These are phyloP conservation scores for Pseudopleuronectes americanus DNA, from an alignment of 2,797 vertebrate species.

Conservation along the genomic window DNA sequence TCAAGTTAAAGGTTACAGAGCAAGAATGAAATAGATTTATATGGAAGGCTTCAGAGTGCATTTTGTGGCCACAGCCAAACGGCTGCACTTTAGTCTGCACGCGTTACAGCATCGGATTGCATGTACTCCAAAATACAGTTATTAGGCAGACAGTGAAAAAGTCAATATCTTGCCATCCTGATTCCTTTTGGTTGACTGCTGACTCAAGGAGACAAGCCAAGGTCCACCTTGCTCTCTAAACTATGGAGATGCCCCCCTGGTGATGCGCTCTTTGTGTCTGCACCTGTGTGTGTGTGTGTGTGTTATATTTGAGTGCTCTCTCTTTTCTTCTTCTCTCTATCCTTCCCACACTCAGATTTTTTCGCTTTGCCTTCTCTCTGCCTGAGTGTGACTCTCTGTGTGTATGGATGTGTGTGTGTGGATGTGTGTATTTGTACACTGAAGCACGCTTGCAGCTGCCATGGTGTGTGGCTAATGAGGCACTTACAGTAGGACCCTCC, in stretches of 20 bases:
- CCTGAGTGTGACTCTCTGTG: too few relatives aligned
- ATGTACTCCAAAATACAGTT: constrained; percentile 80
- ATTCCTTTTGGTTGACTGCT: constrained; percentile 79
- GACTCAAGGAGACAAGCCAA: constrained; percentile 79
- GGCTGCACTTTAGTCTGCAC: constrained; percentile 74
- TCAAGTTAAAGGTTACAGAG: constrained; percentile 72
- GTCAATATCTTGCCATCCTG: constrained; percentile 80
- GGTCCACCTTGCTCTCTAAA: constrained; percentile 69
- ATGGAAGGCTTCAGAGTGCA: constrained; percentile 66
- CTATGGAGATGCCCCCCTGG: constrained; percentile 61
- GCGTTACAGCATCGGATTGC: constrained; percentile 71
- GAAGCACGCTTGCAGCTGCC: constrained; percentile 47
- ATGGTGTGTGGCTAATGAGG: constrained; percentile 65
- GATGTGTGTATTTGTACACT: constrained; percentile 44
- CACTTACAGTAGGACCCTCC: constrained; percentile 49
- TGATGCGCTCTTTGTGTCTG: constrained; percentile 25
- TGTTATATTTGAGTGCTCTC: constrained; percentile 58
- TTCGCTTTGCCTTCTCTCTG: constrained; percentile 25
- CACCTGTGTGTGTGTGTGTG: constrained; percentile 33
- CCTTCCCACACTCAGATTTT: constrained; percentile 11
- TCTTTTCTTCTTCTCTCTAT: constrained; percentile 12
- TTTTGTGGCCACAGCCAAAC: constrained; percentile 63
- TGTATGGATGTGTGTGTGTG: constrained; percentile 27
- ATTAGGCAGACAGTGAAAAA: constrained; percentile 80
- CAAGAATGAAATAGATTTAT: constrained; percentile 63